These are phyloP conservation scores for Junonia oenone DNA, from an alignment of 2,888 invertebrate species.

Conservation along the genomic window DNA sequence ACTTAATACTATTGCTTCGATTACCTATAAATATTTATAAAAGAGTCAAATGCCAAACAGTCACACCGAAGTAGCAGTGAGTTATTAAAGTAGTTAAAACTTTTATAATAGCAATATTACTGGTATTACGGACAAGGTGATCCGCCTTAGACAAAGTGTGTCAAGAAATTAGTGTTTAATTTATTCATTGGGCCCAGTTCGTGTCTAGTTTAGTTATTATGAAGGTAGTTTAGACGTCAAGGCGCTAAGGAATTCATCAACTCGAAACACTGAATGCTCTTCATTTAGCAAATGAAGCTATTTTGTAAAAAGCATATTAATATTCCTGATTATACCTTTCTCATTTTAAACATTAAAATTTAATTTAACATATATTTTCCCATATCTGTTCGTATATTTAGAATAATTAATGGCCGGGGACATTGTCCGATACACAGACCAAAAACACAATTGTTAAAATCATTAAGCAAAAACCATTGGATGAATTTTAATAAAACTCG, in stretches of 20 bases:
- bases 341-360: too few relatives aligned
- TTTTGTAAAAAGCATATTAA: too few relatives aligned
- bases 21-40: not conserved
- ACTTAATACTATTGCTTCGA: not conserved
- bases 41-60: not conserved
- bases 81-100: conserved; percentile 13
- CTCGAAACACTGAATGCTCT: conserved; percentile 31
- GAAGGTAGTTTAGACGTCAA: conserved; percentile 48
- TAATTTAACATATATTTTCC: too few relatives aligned
- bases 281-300: conserved; percentile 2
- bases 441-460: too few relatives aligned
- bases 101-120: conserved; percentile 48
- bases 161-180: conserved; percentile 75
- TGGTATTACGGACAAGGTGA: conserved; percentile 67
- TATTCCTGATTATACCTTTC: too few relatives aligned
- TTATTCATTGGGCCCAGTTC: conserved; percentile 69
- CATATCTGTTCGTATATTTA: too few relatives aligned
- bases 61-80: conserved; percentile 2
- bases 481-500: not conserved
- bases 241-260: conserved; percentile 54
- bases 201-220: conserved; percentile 63
- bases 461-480: not conserved
- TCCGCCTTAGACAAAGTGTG: conserved; percentile 65
- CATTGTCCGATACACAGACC: too few relatives aligned
- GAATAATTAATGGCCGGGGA: too few relatives aligned